Evolutionary conservation across 2,888 invertebrate species (phyloP).

Genomic region (Arge pagana): DNA sequence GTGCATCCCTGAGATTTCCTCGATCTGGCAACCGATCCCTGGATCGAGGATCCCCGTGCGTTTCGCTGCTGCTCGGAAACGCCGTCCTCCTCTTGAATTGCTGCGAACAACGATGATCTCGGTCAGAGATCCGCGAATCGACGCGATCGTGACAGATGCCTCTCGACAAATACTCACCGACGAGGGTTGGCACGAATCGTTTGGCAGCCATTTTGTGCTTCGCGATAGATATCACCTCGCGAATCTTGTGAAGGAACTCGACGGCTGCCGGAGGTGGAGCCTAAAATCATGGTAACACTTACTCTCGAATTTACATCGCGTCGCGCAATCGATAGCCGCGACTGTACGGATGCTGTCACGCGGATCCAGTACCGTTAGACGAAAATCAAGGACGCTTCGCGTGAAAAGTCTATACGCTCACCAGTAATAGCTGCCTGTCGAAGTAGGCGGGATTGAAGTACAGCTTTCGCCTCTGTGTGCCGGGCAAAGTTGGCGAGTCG

Average conservation of each 20-base stretch:
- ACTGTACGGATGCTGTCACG: too few species aligned
- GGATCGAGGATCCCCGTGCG: conserved; percentile 36
- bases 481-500: conserved; percentile 56
- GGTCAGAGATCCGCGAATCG: not conserved
- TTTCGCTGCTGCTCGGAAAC: conserved; percentile 47
- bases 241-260: conserved; percentile 85
- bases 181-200: conserved; percentile 76
- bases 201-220: conserved; percentile 86
- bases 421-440: conserved; percentile 82
- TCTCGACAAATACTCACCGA: conserved; percentile 51
- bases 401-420: conserved; percentile 56
- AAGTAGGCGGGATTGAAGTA: conserved; percentile 93
- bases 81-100: conserved; percentile 81
- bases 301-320: too few species aligned
- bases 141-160: not conserved
- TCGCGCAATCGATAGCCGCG: too few species aligned
- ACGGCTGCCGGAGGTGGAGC: conserved; percentile 89
- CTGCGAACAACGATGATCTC: conserved; percentile 29
- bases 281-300: conserved; percentile 64
- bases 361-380: too few species aligned
- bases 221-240: conserved; percentile 88
- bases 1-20: conserved; percentile 64
- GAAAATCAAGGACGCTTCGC: conserved; percentile 1
- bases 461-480: conserved; percentile 76
- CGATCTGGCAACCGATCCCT: conserved; percentile 36